Evolutionary conservation across 2,797 vertebrate genomes (phyloP), one percentile per base, ranked within the genome.

Genomic region (Cyprinella venusta): DNA sequence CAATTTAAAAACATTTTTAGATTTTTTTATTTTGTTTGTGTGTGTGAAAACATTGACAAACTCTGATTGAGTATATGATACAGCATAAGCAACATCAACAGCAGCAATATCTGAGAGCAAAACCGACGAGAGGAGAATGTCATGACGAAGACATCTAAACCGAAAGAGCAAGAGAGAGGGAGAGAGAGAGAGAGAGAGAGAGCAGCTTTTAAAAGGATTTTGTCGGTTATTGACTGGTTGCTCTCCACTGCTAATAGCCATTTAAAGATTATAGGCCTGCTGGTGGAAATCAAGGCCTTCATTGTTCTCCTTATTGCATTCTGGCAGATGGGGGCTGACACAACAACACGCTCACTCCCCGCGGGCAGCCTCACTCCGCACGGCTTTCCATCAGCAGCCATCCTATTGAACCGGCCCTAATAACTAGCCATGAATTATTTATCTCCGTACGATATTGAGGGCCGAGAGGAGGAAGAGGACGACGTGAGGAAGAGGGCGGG

Each of bases 211-310:
- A 95, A 96, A 95, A 95, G 94, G 94, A 92, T 95, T 95, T 94
- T 95, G 94, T 95, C 94, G 93, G 94, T 95, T 96, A 96, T 96
- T 96, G 95, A 96, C 95, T 95, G 94, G 94, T 95, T 96, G 95
- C 95, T 95, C 95, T 96, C 94, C 94, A 94, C 94, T 95, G 94
- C 95, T 96, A 96, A 96, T 96, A 96, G 95, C 94, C 95, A 96
- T 96, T 96, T 96, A 96, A 96, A 96, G 94, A 96, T 96, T 95
- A 96, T 95, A 94, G 94, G 94, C 93, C 94, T 96, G 95, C 95
- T 96, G 94, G 94, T 96, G 94, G 94, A 95, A 95, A 95, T 96
- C 94, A 96, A 95, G 95, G 94, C 94, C 94, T 95, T 93, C 94
- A 96, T 95, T 96, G 95, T 96, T 95, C 94, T 93, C 92, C 94